Percentiles rank a stretch among this genome's conserved stretches.
phyloP scores from a whole-genome alignment of 2,888 invertebrate genomes.

The Leptinotarsa juncta region DNA sequence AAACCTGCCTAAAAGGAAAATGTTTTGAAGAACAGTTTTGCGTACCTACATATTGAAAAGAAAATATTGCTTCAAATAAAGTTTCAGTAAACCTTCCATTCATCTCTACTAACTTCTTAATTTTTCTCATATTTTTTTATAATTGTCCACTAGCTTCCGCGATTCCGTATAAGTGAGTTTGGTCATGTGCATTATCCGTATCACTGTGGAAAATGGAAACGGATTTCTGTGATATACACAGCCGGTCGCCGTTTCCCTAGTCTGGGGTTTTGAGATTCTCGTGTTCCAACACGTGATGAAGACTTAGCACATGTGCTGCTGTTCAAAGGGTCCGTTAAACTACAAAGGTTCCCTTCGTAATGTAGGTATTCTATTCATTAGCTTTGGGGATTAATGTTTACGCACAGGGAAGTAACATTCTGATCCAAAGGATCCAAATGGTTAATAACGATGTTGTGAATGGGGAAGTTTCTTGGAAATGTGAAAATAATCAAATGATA shows the following conservation, averaged over 20 bases:
- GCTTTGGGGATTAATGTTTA: conserved; percentile 3
- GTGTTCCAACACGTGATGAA: conserved; percentile 24
- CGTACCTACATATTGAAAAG: too few species aligned
- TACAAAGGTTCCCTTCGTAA: conserved; percentile 16
- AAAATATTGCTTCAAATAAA: too few species aligned
- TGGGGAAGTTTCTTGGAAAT: not conserved
- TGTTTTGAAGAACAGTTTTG: too few species aligned
- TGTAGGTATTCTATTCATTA: conserved; percentile 21
- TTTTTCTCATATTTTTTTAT: too few species aligned
- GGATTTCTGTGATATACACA: too few species aligned
- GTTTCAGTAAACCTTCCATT: too few species aligned
- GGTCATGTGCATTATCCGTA: too few species aligned
- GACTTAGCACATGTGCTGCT: conserved; percentile 21
- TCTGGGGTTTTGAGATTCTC: conserved; percentile 7
- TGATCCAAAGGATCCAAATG: not conserved
- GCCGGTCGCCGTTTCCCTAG: not conserved
- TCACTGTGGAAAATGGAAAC: too few species aligned
- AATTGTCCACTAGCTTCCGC: too few species aligned
- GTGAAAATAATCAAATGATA: not conserved
- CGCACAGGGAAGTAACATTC: not conserved
- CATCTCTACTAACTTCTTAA: too few species aligned
- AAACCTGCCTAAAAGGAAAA: too few species aligned
- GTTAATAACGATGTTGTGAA: not conserved
- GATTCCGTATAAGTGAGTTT: too few species aligned
- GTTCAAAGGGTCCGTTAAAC: conserved; percentile 1